Base-by-base conservation (phyloP, 2,797 vertebrate genomes). In the Coreius guichenoti region DNA sequence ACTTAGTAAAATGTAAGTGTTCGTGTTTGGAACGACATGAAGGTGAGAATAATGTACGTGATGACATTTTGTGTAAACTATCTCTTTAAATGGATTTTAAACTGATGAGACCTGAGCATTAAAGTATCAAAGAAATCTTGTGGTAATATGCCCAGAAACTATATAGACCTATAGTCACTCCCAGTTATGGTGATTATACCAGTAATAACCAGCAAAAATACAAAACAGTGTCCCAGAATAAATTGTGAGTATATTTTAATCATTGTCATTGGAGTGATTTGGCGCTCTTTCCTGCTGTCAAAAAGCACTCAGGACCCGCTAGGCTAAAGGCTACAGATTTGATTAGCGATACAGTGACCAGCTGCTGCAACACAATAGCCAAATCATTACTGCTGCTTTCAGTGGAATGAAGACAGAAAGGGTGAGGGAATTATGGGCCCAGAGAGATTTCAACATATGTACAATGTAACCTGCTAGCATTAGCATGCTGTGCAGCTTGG, bases 351-450 rank as follows among this genome's bases (percentile, higher is more conserved):
- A 84, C 86, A 85, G 85, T 88, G 90, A 90, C 93, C 94, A 94
- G 92, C 92, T 95, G 94, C 90, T 92, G 86, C 81, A 87, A 83
- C 79, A 85, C 90, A 89, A 87, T 89, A 86, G 91, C 92, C 90
- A 93, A 92, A 94, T 92, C 88, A 93, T 92, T 92, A 88, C 91
- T 90, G 90, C 88, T 82, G 90, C 86, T 94, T 95, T 94, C 93
- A 93, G 94, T 94, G 90, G 93, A 94, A 95, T 95, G 89, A 93
- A 92, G 94, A 93, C 92, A 93, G 91, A 88, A 86, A 81, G 90
- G 82, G 86, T 90, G 90, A 91, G 89, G 90, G 86, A 89, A 58
- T 90, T 90, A 93, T 90, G 84, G 89, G 81, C 47, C 29, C 54
- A 80, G 75, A 63, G 74, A 84, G 79, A 58, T 75, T 43, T 90